Evolutionary conservation across 2,797 vertebrate genomes (phyloP).

Genomic region (Myioborus miniatus): DNA sequence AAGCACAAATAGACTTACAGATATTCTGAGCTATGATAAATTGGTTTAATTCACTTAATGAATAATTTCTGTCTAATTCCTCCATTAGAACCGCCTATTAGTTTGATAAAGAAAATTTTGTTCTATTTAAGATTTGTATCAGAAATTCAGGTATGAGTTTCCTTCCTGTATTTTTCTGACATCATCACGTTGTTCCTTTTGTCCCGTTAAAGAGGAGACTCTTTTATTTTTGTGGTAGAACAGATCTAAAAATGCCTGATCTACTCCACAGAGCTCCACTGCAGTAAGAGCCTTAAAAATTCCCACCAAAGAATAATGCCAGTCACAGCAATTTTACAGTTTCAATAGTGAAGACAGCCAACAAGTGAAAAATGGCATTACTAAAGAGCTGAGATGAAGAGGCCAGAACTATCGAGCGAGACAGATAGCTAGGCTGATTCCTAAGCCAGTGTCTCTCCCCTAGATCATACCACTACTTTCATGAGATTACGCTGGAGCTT

Average conservation of each 20-base stretch:
- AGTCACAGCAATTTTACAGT: constrained; percentile 12
- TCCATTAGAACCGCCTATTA: background rate
- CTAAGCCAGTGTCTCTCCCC: background rate
- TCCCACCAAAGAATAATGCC: background rate
- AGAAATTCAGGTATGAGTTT: background rate
- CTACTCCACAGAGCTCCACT: background rate
- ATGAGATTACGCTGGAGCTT: constrained; percentile 34
- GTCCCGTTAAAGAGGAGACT: background rate
- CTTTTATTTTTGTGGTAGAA: background rate
- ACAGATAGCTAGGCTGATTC: background rate
- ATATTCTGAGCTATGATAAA: background rate
- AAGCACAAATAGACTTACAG: background rate
- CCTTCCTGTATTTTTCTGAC: background rate
- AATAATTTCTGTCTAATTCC: background rate
- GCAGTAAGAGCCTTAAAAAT: background rate
- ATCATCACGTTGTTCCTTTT: background rate
- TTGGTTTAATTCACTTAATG: background rate
- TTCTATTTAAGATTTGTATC: background rate
- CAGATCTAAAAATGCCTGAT: background rate
- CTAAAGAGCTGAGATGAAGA: background rate
- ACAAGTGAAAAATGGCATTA: background rate
- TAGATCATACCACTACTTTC: background rate
- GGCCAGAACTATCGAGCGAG: background rate
- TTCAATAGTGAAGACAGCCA: background rate
- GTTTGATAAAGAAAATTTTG: background rate